These are phyloP conservation scores for Pithys albifrons DNA, from an alignment of 2,113 vertebrate species.

Conservation along the genomic window DNA sequence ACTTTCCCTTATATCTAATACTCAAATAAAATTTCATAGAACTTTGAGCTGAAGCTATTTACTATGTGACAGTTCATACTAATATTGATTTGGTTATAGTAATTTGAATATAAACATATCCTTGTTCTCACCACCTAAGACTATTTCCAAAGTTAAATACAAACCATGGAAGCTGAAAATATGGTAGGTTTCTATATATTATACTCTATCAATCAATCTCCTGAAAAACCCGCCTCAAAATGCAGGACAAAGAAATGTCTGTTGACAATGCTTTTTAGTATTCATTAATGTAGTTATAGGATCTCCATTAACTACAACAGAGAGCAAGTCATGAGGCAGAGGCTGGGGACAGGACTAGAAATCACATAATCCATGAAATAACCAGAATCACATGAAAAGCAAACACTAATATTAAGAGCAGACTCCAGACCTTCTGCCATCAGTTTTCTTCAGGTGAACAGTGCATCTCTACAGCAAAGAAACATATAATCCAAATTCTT, in stretches of 20 bases:
- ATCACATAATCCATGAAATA: neutral
- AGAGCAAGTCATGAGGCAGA: accelerated
- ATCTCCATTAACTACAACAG: neutral
- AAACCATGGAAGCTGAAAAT: neutral
- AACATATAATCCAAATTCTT: neutral
- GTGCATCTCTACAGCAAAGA: neutral
- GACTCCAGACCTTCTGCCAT: neutral
- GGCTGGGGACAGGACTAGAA: neutral
- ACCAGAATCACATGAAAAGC: neutral
- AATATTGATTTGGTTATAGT: neutral
- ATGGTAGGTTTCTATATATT: neutral
- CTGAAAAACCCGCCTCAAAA: neutral
- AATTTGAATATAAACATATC: neutral
- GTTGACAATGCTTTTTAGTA: neutral
- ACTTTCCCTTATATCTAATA: neutral
- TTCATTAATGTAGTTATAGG: neutral
- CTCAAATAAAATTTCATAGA: neutral
- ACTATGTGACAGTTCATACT: neutral
- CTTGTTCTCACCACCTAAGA: neutral
- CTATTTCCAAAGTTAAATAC: neutral
- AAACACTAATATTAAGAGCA: neutral
- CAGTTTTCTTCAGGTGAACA: neutral
- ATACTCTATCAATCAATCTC: accelerated
- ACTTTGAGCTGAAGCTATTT: neutral
- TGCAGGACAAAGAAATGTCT: neutral